Conservation (phyloP, 2,797 vertebrate genomes). For the Eulemur albifrons region DNA sequence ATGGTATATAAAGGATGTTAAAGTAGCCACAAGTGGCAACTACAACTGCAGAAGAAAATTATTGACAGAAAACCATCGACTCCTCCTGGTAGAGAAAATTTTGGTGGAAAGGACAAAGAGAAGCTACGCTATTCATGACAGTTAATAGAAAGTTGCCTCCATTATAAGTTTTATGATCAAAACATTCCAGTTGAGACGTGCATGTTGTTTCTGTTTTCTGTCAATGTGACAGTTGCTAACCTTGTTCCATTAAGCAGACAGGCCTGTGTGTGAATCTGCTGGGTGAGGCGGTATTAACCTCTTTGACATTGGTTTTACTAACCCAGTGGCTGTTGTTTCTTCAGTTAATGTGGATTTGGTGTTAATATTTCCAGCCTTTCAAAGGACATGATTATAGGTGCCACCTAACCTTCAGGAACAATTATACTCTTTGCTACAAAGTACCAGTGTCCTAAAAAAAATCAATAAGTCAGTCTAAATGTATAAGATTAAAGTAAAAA, state of each 20-base stretch:
- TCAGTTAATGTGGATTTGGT: slow-evolving; percentile 29
- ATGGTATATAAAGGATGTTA: neutral
- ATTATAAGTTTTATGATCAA: neutral
- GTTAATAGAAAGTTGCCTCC: neutral
- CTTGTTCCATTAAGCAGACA: slow-evolving; percentile 35
- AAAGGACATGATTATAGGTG: slow-evolving; percentile 23
- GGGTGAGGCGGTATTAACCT: slow-evolving; percentile 14
- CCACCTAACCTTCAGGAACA: slow-evolving; percentile 30
- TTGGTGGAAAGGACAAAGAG: neutral
- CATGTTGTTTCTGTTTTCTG: neutral
- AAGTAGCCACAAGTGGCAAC: neutral
- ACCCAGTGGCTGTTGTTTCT: slow-evolving; percentile 19
- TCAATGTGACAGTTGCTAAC: neutral
- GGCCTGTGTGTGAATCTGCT: slow-evolving; percentile 29
- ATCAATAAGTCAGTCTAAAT: neutral
- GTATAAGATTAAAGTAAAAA: neutral
- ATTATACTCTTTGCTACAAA: slow-evolving; percentile 25
- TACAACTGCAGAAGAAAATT: neutral
- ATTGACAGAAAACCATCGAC: neutral
- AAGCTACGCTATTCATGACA: neutral
- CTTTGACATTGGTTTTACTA: slow-evolving; percentile 15
- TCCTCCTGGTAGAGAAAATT: accelerated
- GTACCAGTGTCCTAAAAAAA: slow-evolving; percentile 34
- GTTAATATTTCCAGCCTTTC: slow-evolving; percentile 55
- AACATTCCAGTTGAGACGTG: neutral